Conservation (phyloP, 2,113 vertebrate genomes). For the Lophotis ruficrista region DNA sequence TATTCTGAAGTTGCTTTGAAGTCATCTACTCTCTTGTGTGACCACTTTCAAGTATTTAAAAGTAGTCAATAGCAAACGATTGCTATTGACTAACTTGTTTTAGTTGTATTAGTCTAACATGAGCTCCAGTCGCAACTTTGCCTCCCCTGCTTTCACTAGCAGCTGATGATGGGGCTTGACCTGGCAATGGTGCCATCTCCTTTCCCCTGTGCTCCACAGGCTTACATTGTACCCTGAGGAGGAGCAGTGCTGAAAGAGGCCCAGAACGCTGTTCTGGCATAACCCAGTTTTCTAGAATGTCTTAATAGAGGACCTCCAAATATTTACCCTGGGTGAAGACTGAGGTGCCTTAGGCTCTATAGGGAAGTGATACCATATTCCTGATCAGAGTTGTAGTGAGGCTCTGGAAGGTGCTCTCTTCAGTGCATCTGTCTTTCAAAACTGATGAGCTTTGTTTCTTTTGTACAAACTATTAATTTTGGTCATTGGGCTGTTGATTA, state of each 20-base stretch:
- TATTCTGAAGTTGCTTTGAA: not conserved
- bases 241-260: not conserved
- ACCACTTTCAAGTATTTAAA: not conserved
- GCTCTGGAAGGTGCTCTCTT: not conserved
- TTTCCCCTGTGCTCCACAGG: not conserved
- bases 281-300: not conserved
- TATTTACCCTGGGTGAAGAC: not conserved
- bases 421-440: not conserved
- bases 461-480: not conserved
- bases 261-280: not conserved
- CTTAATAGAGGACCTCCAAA: not conserved
- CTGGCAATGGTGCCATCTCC: not conserved
- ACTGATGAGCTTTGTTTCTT: not conserved
- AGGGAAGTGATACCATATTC: not conserved
- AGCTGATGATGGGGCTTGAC: not conserved
- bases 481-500: not conserved
- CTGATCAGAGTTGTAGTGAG: not conserved
- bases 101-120: not conserved
- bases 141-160: not conserved
- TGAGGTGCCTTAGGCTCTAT: not conserved
- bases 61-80: too few species aligned
- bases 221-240: not conserved
- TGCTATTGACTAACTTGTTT: not conserved
- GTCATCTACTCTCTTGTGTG: not conserved
- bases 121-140: not conserved